Evolutionary conservation across 2,888 invertebrate species (phyloP).

Genomic region (Cheiracanthium punctorium): DNA sequence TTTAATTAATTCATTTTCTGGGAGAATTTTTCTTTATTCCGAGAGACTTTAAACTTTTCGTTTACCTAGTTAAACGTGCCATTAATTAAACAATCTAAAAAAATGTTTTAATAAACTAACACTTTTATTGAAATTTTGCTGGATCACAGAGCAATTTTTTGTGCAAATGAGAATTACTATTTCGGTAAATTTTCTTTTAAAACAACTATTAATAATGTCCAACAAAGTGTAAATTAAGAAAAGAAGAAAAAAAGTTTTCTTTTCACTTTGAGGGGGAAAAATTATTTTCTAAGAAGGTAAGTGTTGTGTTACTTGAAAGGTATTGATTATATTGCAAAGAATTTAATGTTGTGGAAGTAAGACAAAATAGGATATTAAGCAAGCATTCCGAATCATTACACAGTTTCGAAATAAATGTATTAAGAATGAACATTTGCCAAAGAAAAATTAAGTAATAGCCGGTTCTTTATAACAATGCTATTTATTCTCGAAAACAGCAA

Average conservation of each 20-base stretch:
- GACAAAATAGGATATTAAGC: slow-evolving; percentile 60
- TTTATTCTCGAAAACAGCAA: too few species aligned
- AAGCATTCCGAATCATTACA: slow-evolving; percentile 59
- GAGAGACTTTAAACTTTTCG: too few species aligned
- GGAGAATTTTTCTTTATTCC: too few species aligned
- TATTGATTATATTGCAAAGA: slow-evolving; percentile 50
- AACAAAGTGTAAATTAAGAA: slow-evolving; percentile 25
- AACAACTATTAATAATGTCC: slow-evolving; percentile 25
- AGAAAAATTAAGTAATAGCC: too few species aligned
- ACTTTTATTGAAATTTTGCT: neutral
- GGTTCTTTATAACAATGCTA: too few species aligned
- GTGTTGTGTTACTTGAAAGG: neutral
- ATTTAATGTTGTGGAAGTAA: slow-evolving; percentile 66
- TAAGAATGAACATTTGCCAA: slow-evolving; percentile 40
- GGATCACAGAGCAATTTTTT: neutral
- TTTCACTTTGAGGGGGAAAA: neutral
- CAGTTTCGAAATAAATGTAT: slow-evolving; percentile 42
- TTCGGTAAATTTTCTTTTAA: neutral
- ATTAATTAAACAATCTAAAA: too few species aligned
- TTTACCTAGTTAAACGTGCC: too few species aligned
- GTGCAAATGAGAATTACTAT: neutral
- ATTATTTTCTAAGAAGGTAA: neutral
- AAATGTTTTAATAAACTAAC: neutral
- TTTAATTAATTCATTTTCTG: too few species aligned
- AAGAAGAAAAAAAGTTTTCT: neutral